Percentiles rank a stretch among this genome's conserved stretches.
Conservation (phyloP, 2,113 vertebrate genomes). For the Podiceps cristatus region DNA sequence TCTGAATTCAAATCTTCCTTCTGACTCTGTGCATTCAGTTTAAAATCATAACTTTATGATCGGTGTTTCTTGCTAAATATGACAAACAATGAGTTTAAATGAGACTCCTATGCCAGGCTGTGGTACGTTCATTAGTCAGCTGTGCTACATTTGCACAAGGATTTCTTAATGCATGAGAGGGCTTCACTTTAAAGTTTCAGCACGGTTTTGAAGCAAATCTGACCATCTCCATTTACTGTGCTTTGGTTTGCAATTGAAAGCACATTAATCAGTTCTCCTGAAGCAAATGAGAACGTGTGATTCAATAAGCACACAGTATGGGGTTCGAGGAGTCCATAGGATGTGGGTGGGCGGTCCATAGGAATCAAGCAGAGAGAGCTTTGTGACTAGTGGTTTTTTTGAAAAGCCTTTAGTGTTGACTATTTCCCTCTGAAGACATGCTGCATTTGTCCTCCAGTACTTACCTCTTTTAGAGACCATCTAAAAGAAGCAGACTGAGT, state of each 20-base stretch:
- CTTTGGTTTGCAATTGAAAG: neutral
- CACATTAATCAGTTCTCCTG: neutral
- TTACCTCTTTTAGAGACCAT: neutral
- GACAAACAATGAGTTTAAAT: neutral
- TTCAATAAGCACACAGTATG: neutral
- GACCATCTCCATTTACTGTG: neutral
- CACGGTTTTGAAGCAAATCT: neutral
- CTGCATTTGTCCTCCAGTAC: neutral
- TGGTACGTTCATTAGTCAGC: neutral
- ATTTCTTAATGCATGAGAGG: neutral
- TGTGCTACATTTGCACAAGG: neutral
- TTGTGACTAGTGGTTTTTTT: neutral
- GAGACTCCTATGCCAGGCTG: accelerated
- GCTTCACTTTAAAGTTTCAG: neutral
- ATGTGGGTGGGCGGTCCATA: neutral
- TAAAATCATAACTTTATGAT: neutral
- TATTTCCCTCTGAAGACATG: neutral
- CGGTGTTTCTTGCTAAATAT: neutral
- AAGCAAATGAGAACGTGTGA: neutral
- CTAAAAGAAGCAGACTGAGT: neutral
- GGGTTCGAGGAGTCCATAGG: too few species aligned
- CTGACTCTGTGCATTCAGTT: neutral
- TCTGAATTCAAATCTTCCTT: neutral
- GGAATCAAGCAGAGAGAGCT: neutral
- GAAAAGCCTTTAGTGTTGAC: neutral